Evolutionary conservation across 2,888 invertebrate genomes (phyloP).

Genomic region (Eretmocerus hayati): DNA sequence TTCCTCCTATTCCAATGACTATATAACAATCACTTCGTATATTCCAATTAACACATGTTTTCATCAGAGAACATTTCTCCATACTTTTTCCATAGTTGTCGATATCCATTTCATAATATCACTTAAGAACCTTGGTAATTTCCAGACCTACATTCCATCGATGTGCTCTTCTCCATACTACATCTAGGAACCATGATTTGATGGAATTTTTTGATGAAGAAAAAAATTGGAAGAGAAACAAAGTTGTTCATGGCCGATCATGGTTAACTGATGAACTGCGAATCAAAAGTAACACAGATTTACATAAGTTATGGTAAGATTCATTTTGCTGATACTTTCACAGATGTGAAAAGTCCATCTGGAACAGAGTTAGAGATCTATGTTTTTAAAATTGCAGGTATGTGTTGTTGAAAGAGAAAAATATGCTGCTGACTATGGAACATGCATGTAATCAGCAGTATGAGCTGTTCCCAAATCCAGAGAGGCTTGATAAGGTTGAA

Average conservation of each 20-base stretch:
- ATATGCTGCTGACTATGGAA: constrained; percentile 97
- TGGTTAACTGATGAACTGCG: constrained; percentile 88
- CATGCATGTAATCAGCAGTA: constrained; percentile 63
- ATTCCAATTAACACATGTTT: too few relatives aligned
- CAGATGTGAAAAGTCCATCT: too few relatives aligned
- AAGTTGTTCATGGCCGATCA: constrained; percentile 73
- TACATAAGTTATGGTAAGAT: constrained; percentile 91
- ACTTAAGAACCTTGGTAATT: too few relatives aligned
- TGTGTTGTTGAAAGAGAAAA: constrained; percentile 86
- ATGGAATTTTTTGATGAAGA: constrained; percentile 87
- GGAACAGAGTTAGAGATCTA: too few relatives aligned
- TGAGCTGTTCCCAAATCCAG: constrained; percentile 79
- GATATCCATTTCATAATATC: too few relatives aligned
- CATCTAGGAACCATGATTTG: constrained; percentile 49
- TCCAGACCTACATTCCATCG: constrained; percentile 11
- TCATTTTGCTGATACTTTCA: not conserved
- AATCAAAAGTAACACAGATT: constrained; percentile 88
- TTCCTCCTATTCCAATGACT: too few relatives aligned
- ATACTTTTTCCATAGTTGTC: too few relatives aligned
- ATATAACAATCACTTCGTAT: too few relatives aligned
- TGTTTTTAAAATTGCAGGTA: constrained; percentile 52
- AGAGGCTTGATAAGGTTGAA: constrained; percentile 87
- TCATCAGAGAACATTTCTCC: too few relatives aligned
- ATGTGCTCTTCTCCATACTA: constrained; percentile 38
- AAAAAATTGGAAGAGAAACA: constrained; percentile 73